Evolutionary conservation across 2,113 vertebrate genomes (phyloP).

Genomic region (Embiotoca jacksoni): DNA sequence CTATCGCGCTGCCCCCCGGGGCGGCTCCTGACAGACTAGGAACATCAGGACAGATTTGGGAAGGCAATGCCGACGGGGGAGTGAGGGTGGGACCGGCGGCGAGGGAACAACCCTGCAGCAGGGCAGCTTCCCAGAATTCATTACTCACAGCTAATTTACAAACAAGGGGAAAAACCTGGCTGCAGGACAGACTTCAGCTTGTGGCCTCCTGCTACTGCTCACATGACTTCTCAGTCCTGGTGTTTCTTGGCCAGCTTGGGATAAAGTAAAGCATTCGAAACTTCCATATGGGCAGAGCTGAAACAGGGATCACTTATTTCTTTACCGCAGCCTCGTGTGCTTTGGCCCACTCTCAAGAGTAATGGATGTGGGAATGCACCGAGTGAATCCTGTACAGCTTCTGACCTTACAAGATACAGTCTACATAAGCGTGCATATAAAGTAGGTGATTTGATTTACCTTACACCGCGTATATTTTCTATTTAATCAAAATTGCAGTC

Average conservation of each 20-base stretch:
- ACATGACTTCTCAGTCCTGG: constrained; percentile 44
- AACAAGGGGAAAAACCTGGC: constrained; percentile 67
- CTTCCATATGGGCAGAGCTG: constrained; percentile 43
- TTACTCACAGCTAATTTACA: constrained; percentile 84
- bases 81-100: constrained; percentile 84
- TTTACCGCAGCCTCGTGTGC: constrained; percentile 36
- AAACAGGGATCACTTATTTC: constrained; percentile 45
- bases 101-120: constrained; percentile 82
- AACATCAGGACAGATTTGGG: constrained; percentile 95
- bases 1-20: constrained; percentile 84
- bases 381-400: constrained; percentile 35
- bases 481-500: constrained; percentile 81
- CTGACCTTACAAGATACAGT: constrained; percentile 71
- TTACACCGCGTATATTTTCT: constrained; percentile 65
- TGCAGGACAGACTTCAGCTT: constrained; percentile 57
- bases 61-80: constrained; percentile 87
- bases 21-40: constrained; percentile 90
- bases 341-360: constrained; percentile 55
- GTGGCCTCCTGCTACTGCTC: constrained; percentile 51
- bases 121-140: constrained; percentile 81
- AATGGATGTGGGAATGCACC: constrained; percentile 5
- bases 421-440: constrained; percentile 63
- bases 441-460: constrained; percentile 79
- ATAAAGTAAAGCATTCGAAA: constrained; percentile 50
- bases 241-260: constrained; percentile 47